A percentile compares a stretch with the other conserved stretches of the same genome.
Evolutionary conservation across 1,140 invertebrate species (phyloP).

Genomic region (Solen grandis): DNA sequence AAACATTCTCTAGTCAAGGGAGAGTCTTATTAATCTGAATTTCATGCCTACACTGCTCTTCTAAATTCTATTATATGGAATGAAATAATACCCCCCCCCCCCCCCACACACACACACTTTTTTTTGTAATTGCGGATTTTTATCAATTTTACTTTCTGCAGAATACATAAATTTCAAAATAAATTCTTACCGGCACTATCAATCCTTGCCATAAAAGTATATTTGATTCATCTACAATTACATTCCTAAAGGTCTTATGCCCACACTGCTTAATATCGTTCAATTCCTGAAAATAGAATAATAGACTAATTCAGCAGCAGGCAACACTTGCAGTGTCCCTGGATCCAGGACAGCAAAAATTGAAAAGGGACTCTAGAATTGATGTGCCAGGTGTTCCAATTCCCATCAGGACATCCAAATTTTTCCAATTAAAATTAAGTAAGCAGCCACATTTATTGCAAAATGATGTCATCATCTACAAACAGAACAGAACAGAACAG

Average conservation of each 20-base stretch:
- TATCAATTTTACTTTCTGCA: too few species aligned
- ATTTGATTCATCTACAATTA: constrained; percentile 74
- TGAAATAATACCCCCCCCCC: too few species aligned
- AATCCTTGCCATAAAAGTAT: constrained; percentile 74
- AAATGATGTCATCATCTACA: neutral
- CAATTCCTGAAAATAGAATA: constrained; percentile 79
- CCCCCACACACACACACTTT: too few species aligned
- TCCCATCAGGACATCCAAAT: neutral
- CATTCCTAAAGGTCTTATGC: constrained; percentile 63
- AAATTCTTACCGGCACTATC: constrained; percentile 84
- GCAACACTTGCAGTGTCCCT: neutral
- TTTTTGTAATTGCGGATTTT: too few species aligned
- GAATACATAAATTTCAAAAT: too few species aligned
- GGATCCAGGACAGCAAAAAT: neutral
- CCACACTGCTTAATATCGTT: constrained; percentile 61
- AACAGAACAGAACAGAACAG: too few species aligned
- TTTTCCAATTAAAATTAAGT: neutral
- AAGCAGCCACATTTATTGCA: neutral
- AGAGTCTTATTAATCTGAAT: too few species aligned
- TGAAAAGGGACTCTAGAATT: too few species aligned
- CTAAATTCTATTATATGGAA: too few species aligned
- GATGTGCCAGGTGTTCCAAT: neutral
- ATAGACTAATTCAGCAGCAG: neutral
- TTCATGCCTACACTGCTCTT: too few species aligned
- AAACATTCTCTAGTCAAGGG: too few species aligned